These are phyloP conservation scores for Gnathonemus echidnorhynchus DNA, from an alignment of 2,113 vertebrate species.

Conservation along the genomic window DNA sequence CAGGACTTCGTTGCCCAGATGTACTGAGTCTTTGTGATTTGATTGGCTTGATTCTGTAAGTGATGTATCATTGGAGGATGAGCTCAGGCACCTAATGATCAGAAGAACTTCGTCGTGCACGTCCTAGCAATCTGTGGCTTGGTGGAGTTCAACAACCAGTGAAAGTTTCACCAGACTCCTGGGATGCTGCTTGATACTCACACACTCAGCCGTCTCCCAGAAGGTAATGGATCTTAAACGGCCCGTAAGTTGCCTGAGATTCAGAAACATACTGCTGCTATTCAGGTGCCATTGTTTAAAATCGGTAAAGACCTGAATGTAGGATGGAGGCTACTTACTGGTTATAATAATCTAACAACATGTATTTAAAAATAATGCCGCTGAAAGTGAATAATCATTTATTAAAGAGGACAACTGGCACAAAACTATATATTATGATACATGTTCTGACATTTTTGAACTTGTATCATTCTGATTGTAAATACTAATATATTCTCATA, in stretches of 20 bases:
- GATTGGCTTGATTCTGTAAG: conserved; percentile 46
- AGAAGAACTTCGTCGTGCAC: conserved; percentile 42
- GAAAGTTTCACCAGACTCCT: conserved; percentile 34
- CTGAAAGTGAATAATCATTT: background rate
- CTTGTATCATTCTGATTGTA: background rate
- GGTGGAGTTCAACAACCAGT: conserved; percentile 33
- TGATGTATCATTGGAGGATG: conserved; percentile 47
- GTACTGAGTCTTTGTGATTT: background rate
- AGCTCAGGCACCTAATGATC: conserved; percentile 49
- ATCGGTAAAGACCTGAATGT: background rate
- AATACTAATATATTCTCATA: background rate
- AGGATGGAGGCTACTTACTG: background rate
- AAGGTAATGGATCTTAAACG: background rate
- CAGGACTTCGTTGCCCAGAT: background rate
- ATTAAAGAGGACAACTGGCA: background rate
- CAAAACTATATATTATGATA: background rate
- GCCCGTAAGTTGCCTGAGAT: background rate
- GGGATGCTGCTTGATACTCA: background rate
- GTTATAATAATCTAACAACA: background rate
- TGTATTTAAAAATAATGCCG: background rate
- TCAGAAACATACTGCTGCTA: background rate
- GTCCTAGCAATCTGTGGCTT: conserved; percentile 43
- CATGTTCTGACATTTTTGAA: background rate
- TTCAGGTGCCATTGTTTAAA: background rate
- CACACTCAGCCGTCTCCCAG: conserved; percentile 17